Evolutionary conservation across 1,140 invertebrate genomes (phyloP), one percentile per base, ranked within the genome.

Genomic region (Pygmarrhopalites habei): DNA sequence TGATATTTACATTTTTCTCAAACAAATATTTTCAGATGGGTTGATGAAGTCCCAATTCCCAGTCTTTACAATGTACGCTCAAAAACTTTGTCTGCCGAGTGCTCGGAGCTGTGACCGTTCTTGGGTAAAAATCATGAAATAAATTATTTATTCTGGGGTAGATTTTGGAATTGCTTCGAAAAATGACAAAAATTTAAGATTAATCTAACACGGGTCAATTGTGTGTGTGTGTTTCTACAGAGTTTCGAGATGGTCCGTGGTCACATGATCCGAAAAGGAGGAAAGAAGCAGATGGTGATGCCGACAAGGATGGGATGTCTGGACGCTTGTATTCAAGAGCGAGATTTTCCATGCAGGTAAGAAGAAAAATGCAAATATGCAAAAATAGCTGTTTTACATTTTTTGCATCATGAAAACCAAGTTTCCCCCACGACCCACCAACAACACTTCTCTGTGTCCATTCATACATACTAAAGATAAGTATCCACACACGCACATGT

Each of bases 31-130:
- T 64, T 1, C 71, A 77, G 76, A 73, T 12, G 73, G 72, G 2
- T 72, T 81, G 51, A 74, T 75, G 5, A 72, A 74, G 30, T 80
- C 79, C 0, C 78, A 81, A 71, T 81, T 80, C 70, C 80, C 80
- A 10, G 79, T 81, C 5, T 81, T 81, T 71, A 81, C 80, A 0
- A 74, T 80, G 43, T 81, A 80, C 72, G 77, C 78, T 15, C 77
- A 81, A 63, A 81, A 80, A 70, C 72, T 77, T 30, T 81, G 80
- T 68, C 61, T 80, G 1, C 69, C 68, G 12, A 57, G 69, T 41
- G 60, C 69, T 25, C 56, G 66, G 17, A 59, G 70, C 26, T 77
- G 77, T 60, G 64, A 70, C 21, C 63, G 75, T 23, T 74, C 76
- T 35, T 81, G 79, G 79, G 68, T 71, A n/a, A n/a, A n/a, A n/a